Base-by-base conservation (phyloP, 2,797 vertebrate genomes). In the Gephyroberyx darwinii region DNA sequence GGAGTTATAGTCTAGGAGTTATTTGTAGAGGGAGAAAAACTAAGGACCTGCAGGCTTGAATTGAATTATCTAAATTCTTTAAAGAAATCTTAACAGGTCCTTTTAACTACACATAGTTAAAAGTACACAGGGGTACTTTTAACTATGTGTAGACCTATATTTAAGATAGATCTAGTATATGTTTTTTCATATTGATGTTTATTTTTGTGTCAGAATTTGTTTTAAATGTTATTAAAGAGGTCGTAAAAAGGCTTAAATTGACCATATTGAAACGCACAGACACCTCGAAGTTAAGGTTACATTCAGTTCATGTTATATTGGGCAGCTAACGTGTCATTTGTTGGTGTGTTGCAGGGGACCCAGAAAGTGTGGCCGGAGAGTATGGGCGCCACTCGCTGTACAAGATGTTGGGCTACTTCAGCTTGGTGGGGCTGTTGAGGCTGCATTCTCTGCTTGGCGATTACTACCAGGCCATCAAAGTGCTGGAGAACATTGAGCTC, bases 371-470 rank as follows among this genome's bases (percentile, higher is more conserved):
- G 80, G 97, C 98, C n/a, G 98, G 98, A 31, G 97, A 99, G 71
- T 99, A 99, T 26, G 98, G 98, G 0, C 96, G 98, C 37, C 98
- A 99, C 87, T 98, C 97, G 0, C 93, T 99, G 2, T 99, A 99
- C 78, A 99, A 99, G 91, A 99, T 99, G 98, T 88, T 99, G 73
- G 98, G 98, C 31, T 99, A 99, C 88, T 99, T 99, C 91, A 99
- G 98, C 88, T 90, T 99, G 87, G 98, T 99, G 43, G 98, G 98
- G 0, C 94, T 99, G 5, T 92, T 99, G 81, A 95, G 98, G 19
- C 94, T 99, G 69, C 98, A 99, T 86, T 99, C 98, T 8, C 92
- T 99, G 58, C 89, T 99, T 7, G 98, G 98, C 0, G 98, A 99
- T 91, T 99, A 99, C 83, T 99, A 99, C 91, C 97, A 99, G 91